Evolutionary conservation across 2,113 vertebrate genomes (phyloP), one percentile per base, ranked within the genome.

Genomic region (Acrocephalus kingi): DNA sequence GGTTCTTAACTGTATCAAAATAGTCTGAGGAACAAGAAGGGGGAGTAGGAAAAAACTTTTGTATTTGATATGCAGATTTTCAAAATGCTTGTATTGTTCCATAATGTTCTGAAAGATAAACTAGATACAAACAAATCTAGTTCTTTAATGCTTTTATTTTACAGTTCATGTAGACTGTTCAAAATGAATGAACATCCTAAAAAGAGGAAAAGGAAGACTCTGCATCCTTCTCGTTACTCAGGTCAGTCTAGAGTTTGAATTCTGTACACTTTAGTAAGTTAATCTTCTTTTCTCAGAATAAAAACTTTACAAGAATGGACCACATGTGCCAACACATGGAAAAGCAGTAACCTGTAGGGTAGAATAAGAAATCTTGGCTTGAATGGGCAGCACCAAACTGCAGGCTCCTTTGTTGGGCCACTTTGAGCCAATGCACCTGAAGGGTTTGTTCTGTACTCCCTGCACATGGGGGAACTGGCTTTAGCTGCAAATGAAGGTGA

Each of bases 181-280:
- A 98, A 98, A 97, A 98, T 98, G 98, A 98, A 98, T 28, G 98
- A 98, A 39, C 98, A 98, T 96, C 98, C 98, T 89, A 98, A 98
- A 96, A 98, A 98, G 96, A 97, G 98, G 73, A 98, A 98, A 97
- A 98, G 98, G 97, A 98, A 98, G 97, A 98, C 98, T 69, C 95
- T 98, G 63, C 98, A 98, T 67, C 98, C 98, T 80, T 98, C 98
- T 89, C 98, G 98, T 85, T 98, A 98, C 67, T 98, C 98, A 97
- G 98, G 98, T 97, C 78, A 95, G 97, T 96, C n/a, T 54, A 67
- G n/a, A 84, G 37, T 30, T 76, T 76, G 33, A 87, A 24, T 68
- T 63, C 8, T 1, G 12, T 51, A 30, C 6, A 0, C 39, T 73
- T 69, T 1, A 51, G 12, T 63, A 35, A 56, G 33, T 39, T 51